Conservation (phyloP, 2,888 invertebrate genomes). For the Congeria kusceri region DNA sequence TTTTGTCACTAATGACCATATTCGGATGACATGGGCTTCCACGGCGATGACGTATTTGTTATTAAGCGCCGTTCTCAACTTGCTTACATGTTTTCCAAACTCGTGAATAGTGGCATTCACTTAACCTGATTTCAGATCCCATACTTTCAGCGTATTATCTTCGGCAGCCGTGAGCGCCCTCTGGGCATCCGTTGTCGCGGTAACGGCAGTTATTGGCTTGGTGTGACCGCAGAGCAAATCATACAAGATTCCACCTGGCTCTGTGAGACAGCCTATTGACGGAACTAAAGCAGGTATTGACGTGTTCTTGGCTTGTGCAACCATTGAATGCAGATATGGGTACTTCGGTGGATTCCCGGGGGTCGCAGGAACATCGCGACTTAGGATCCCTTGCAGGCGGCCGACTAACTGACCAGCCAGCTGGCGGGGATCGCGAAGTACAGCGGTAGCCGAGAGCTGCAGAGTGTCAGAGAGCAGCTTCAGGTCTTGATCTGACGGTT, state of each 20-base stretch:
- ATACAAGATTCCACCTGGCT: conserved; percentile 82
- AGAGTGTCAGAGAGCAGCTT: conserved; percentile 89
- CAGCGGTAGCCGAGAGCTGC: conserved; percentile 90
- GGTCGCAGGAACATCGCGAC: conserved; percentile 78
- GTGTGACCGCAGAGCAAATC: conserved; percentile 82
- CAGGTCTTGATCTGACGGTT: conserved; percentile 80
- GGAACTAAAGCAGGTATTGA: conserved; percentile 81
- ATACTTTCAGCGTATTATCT: conserved; percentile 83
- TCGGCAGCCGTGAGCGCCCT: conserved; percentile 80
- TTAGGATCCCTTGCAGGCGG: conserved; percentile 83
- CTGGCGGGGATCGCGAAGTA: conserved; percentile 93
- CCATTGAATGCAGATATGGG: conserved; percentile 77
- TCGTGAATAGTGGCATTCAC: conserved; percentile 78
- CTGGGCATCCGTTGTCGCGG: conserved; percentile 79
- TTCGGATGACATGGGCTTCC: conserved; percentile 74
- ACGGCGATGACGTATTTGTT: conserved; percentile 78
- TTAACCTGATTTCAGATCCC: conserved; percentile 81
- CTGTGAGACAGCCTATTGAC: conserved; percentile 80
- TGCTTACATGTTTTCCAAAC: conserved; percentile 77
- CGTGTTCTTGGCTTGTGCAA: conserved; percentile 74
- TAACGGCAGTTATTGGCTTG: conserved; percentile 81
- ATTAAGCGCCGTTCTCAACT: conserved; percentile 70
- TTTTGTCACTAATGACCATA: conserved; percentile 78
- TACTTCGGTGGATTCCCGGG: conserved; percentile 81
- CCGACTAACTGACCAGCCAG: conserved; percentile 90